Conservation (phyloP, 2,797 vertebrate species). For the Odontamblyopus rebecca region DNA sequence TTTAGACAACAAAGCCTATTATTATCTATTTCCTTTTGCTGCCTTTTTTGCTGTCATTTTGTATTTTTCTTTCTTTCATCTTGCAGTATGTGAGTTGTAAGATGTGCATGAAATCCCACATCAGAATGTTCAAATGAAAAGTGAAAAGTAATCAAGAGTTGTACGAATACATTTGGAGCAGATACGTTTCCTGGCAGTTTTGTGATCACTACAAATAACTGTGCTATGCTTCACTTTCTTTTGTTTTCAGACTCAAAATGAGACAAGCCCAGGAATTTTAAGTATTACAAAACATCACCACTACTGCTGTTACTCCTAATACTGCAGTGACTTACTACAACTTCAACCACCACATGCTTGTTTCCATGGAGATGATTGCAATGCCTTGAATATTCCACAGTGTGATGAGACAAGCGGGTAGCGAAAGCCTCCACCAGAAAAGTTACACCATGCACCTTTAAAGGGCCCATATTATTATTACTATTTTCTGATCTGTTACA, state of each 20-base stretch:
- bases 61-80: neutral
- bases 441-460: no score
- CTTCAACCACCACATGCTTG: neutral
- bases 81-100: neutral
- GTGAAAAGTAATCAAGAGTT: slow-evolving; percentile 17
- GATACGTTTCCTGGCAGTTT: slow-evolving; percentile 36
- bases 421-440: no score
- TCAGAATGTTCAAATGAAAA: neutral
- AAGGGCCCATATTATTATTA: no score
- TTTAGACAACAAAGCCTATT: no score
- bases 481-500: no score
- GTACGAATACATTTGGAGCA: slow-evolving; percentile 16
- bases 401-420: no score
- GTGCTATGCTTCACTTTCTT: slow-evolving; percentile 17
- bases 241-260: neutral
- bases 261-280: slow-evolving; percentile 15
- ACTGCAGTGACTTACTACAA: neutral
- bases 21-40: no score
- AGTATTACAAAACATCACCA: neutral
- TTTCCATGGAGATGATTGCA: no score
- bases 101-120: slow-evolving; percentile 1
- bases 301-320: neutral
- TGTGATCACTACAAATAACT: slow-evolving; percentile 33
- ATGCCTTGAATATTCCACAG: no score
- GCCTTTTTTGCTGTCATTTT: neutral